Percentiles rank a stretch among this genome's conserved stretches.
Evolutionary conservation across 2,797 vertebrate genomes (phyloP).

Genomic region (Falco novaeseelandiae): DNA sequence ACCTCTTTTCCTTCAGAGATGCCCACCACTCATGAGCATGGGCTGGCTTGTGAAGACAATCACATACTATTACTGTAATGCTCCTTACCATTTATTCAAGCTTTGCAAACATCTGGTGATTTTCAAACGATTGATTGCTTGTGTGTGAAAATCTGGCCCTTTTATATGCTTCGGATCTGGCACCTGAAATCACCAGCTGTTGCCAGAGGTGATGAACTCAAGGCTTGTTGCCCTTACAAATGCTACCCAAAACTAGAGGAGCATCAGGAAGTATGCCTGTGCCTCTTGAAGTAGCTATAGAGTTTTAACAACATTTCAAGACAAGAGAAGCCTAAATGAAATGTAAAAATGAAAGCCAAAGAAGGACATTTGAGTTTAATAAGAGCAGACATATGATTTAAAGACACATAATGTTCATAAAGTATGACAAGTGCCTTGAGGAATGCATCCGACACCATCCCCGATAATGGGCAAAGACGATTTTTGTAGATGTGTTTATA

Average conservation of each 20-base stretch:
- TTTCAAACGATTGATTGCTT: not conserved
- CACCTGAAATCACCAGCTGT: not conserved
- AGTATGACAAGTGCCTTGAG: not conserved
- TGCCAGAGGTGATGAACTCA: not conserved
- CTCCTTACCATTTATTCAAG: not conserved
- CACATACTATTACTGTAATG: not conserved
- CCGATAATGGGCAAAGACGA: not conserved
- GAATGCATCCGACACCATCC: not conserved
- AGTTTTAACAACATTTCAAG: not conserved
- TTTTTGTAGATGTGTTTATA: conserved; percentile 3
- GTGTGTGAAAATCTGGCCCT: not conserved
- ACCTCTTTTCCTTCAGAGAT: not conserved
- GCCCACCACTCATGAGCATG: not conserved
- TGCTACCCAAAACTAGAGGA: not conserved
- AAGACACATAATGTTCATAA: not conserved
- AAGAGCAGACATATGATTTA: not conserved
- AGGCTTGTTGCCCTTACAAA: rapidly evolving
- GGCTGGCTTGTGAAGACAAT: not conserved
- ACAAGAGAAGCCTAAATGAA: not conserved
- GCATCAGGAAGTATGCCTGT: not conserved
- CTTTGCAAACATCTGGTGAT: not conserved
- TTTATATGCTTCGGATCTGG: not conserved
- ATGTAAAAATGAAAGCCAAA: not conserved
- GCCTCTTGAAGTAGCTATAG: not conserved
- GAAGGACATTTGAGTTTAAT: not conserved